These are phyloP conservation scores for Pterostichus madidus DNA, from an alignment of 2,888 invertebrate species.

Conservation along the genomic window DNA sequence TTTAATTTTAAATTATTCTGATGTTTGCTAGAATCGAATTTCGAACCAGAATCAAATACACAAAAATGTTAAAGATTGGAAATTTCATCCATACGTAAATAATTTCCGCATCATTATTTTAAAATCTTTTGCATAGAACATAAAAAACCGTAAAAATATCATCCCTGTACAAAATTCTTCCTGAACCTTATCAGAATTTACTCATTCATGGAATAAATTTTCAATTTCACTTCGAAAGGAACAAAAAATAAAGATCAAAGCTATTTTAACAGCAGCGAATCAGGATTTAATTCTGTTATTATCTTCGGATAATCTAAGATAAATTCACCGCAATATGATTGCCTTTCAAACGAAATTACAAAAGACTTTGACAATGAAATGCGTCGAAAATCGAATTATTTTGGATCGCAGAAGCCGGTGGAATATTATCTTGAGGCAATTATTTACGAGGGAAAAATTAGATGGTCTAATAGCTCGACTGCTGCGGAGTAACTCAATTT, in stretches of 20 bases:
- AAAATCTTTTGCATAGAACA: not conserved
- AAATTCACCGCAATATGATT: conserved; percentile 8
- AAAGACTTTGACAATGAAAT: conserved; percentile 1
- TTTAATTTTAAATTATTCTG: no score
- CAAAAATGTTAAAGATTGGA: no score
- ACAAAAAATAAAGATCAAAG: conserved; percentile 40
- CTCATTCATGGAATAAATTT: conserved; percentile 48
- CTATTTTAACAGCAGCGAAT: not conserved
- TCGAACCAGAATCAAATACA: no score
- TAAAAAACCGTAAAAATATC: not conserved
- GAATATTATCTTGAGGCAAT: not conserved
- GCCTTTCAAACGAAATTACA: not conserved
- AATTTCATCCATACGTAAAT: not conserved
- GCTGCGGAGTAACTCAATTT: conserved; percentile 2
- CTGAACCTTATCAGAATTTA: conserved; percentile 24
- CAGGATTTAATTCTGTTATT: conserved; percentile 25
- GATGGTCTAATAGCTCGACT: not conserved
- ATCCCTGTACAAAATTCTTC: not conserved
- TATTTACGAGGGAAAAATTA: not conserved
- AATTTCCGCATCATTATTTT: not conserved
- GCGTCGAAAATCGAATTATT: conserved; percentile 2
- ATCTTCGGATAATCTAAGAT: conserved; percentile 27
- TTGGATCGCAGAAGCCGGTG: not conserved
- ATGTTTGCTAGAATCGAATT: no score
- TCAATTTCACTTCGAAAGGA: conserved; percentile 30